phyloP scores from a whole-genome alignment of 2,113 vertebrate genomes.

The Onychostoma macrolepis region DNA sequence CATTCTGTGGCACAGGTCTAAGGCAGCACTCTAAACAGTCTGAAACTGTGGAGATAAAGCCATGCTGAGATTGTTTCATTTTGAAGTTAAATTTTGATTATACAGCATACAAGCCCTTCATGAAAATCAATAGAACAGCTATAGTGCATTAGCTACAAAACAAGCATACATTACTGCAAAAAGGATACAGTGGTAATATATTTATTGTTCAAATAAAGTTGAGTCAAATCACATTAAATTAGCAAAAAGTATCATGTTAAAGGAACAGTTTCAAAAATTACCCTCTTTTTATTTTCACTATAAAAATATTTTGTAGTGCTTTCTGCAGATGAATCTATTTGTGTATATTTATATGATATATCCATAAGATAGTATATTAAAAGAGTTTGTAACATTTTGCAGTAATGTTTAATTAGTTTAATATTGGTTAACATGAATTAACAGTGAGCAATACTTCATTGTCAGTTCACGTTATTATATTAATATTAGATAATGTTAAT shows the following conservation, averaged over 20 bases:
- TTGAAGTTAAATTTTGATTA: conserved; percentile 13
- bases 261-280: background rate
- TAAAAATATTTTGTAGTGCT: background rate
- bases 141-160: conserved; percentile 1
- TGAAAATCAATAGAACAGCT: conserved; percentile 30
- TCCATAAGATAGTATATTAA: background rate
- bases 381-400: background rate
- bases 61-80: conserved; percentile 25
- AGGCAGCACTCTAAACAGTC: background rate
- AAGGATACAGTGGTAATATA: background rate
- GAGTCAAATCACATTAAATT: background rate
- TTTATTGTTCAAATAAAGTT: background rate
- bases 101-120: conserved; percentile 7
- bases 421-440: background rate
- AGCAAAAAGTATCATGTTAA: background rate
- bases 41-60: background rate
- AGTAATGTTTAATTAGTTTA: background rate
- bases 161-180: background rate
- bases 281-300: background rate
- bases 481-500: background rate
- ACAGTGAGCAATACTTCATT: background rate
- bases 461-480: background rate
- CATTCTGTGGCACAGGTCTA: background rate
- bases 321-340: background rate
- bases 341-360: background rate